Conservation (phyloP, 2,113 vertebrate genomes). For the Columba livia region DNA sequence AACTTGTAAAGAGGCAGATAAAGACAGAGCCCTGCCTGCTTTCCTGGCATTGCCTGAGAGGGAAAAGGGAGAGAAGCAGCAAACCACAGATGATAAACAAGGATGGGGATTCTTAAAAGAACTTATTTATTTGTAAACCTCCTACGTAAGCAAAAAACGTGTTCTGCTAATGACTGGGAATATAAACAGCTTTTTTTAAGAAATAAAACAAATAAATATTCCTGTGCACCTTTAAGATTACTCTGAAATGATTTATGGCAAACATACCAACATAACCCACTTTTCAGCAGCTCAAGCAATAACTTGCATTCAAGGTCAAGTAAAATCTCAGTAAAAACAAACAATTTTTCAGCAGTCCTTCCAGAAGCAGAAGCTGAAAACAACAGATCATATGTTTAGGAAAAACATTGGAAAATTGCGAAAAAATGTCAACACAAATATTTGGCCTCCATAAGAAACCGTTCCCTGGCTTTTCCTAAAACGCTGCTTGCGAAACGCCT, state of each 20-base stretch:
- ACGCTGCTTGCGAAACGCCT: background rate
- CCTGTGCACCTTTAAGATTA: background rate
- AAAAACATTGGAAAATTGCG: background rate
- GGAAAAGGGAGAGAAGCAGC: background rate
- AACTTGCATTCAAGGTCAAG: background rate
- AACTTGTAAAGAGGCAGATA: background rate
- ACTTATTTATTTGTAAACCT: conserved; percentile 27
- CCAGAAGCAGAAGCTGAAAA: conserved; percentile 29
- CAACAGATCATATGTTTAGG: conserved; percentile 3
- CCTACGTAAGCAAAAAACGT: background rate
- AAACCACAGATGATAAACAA: background rate
- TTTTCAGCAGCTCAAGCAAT: conserved; percentile 22
- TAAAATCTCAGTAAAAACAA: conserved; percentile 56
- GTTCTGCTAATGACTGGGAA: conserved; percentile 4
- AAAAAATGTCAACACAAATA: background rate
- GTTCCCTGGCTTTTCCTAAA: background rate
- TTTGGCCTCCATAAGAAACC: background rate
- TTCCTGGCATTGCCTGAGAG: background rate
- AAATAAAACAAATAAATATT: conserved; percentile 38
- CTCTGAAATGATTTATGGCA: conserved; percentile 27
- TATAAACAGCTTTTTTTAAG: background rate
- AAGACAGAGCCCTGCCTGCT: background rate
- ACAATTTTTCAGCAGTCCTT: conserved; percentile 26
- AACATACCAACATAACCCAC: conserved; percentile 1
- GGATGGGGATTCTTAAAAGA: background rate